Base-by-base conservation (phyloP, 1,140 invertebrate genomes). In the Mactra quadrangularis region DNA sequence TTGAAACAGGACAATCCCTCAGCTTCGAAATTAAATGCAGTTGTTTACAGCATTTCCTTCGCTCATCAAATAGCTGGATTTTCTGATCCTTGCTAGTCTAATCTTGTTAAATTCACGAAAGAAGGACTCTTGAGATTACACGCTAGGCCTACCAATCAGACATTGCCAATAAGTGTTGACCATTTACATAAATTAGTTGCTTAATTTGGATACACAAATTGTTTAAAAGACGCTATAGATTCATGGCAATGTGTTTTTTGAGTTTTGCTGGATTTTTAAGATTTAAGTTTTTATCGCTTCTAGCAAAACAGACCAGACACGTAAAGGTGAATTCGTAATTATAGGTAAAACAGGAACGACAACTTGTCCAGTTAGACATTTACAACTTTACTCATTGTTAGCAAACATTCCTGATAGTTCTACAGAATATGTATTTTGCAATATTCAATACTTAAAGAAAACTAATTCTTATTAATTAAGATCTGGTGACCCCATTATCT, bases 191-290 rank as follows among this genome's bases (percentile, higher is more conserved):
- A 17, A 27, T 13, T 47, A n/a, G 41, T 68, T 3, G 11, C 38
- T 22, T 1, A 47, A 4, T 68, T 47, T 68, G 64, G 50, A 4
- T 22, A 1, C 2, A 6, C 47, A 31, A n/a, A 62, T 1, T 2
- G 31, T 33, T 25, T 72, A 17, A 22, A 50, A 11, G 50, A 72
- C 31, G 19, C 25, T 33, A 52, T n/a, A n/a, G 50, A 33, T 72
- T 72, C 25, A 35, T 33, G 19, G n/a, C 17, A 3, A 72, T 53
- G 45, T 50, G 66, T 41, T n/a, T 52, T 22, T 17, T 70, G 11
- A 70, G 66, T 52, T 70, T 70, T 50, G 41, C 66, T 50, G 66
- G 45, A 33, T 70, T 70, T 70, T 70, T 47, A 7, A 19, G 60
- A 17, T 64, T 38, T n/a, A 31, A 55, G 13, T 72, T 7, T 55